Percentiles rank a stretch among this genome's conserved stretches.
phyloP scores from a whole-genome alignment of 2,113 vertebrate species.

The Cyprinodon variegatus region DNA sequence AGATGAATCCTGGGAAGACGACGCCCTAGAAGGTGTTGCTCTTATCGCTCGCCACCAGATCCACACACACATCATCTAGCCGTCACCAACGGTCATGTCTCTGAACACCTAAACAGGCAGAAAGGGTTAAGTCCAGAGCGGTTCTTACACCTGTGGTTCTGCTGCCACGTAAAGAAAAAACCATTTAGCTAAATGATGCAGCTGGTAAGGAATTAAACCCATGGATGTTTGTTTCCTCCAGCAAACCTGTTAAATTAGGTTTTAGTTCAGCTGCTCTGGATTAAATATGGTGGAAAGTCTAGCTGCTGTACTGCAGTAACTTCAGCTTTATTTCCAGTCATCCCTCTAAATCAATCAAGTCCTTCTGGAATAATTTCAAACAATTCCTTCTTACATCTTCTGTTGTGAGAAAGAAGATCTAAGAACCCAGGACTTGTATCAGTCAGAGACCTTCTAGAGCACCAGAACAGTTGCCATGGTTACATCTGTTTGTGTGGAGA shows the following conservation, averaged over 20 bases:
- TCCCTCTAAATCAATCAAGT: background rate
- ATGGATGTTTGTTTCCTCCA: background rate
- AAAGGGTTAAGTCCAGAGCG: background rate
- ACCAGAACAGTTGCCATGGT: background rate
- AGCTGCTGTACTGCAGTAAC: background rate
- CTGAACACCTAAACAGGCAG: background rate
- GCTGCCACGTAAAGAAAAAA: background rate
- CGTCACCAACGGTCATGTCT: slow-evolving; percentile 97
- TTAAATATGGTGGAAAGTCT: background rate
- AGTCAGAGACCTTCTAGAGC: background rate
- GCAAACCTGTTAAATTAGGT: background rate
- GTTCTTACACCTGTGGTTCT: background rate
- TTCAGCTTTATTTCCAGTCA: background rate
- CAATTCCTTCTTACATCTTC: too few relatives aligned
- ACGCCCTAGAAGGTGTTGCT: slow-evolving; percentile 95
- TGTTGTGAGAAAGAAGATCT: too few relatives aligned
- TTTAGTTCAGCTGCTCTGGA: background rate
- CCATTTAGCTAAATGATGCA: too few relatives aligned
- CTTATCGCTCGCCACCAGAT: slow-evolving; percentile 97
- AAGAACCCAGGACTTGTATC: background rate
- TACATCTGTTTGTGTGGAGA: background rate
- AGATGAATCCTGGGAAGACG: slow-evolving; percentile 98
- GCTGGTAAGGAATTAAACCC: background rate
- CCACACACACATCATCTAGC: slow-evolving; percentile 99
- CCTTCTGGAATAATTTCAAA: background rate